A percentile compares a stretch with the other conserved stretches of the same genome.
These are phyloP conservation scores for Actinopyga echinites DNA, from an alignment of 53 echinoderm and acorn worm species.

Conservation along the genomic window DNA sequence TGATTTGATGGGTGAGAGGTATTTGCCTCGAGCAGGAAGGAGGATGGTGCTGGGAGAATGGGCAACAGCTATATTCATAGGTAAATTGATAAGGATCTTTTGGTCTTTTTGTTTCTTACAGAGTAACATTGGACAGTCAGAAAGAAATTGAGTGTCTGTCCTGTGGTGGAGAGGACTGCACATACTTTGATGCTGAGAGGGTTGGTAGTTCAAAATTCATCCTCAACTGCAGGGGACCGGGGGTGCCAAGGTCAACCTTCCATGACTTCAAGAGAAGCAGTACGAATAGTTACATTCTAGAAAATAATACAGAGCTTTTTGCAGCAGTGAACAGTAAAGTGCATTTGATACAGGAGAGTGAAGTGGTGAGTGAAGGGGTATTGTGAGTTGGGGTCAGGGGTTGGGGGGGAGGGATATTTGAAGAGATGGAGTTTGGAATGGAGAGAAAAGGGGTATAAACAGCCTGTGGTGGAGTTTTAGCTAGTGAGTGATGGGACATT, in stretches of 20 bases:
- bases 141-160: constrained; percentile 57
- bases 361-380: constrained; percentile 10
- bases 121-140: constrained; percentile 35
- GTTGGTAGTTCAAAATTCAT: constrained; percentile 66
- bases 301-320: constrained; percentile 63
- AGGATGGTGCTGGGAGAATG: no score
- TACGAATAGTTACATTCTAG: constrained; percentile 41
- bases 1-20: no score
- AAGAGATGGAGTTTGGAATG: no score
- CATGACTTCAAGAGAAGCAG: constrained; percentile 49
- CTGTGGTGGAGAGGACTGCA: constrained; percentile 33
- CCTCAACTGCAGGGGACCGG: constrained; percentile 73
- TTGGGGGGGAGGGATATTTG: background rate
- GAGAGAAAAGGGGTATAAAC: no score
- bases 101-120: background rate
- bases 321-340: constrained; percentile 62
- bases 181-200: constrained; percentile 63
- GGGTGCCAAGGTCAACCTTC: constrained; percentile 66
- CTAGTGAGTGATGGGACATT: no score
- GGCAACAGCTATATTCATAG: no score
- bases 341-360: constrained; percentile 1
- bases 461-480: no score
- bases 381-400: constrained; percentile 45
- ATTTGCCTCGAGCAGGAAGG: no score
- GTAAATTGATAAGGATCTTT: no score